Evolutionary conservation across 2,888 invertebrate species (phyloP).

Genomic region (Pseudococcus jackbeardsleyi): DNA sequence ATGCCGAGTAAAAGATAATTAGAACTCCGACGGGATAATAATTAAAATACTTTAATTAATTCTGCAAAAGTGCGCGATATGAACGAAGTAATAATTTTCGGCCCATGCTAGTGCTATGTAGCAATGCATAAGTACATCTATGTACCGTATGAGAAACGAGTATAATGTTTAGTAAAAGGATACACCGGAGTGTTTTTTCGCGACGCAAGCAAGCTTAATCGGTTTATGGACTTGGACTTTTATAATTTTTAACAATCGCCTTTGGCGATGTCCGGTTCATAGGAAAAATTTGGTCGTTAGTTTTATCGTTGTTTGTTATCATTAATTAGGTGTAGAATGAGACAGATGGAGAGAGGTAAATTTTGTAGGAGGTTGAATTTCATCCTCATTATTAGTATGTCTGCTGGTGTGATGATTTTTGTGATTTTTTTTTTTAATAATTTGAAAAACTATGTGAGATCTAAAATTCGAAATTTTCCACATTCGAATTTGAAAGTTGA

Average conservation of each 20-base stretch:
- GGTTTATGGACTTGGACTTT: not conserved
- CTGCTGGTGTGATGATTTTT: too few species aligned
- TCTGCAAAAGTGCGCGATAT: constrained; percentile 19
- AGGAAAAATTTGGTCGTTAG: not conserved
- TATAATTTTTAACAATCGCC: not conserved
- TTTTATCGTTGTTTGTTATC: not conserved
- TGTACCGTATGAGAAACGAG: not conserved
- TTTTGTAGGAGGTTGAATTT: too few species aligned
- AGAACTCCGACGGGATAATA: constrained; percentile 28
- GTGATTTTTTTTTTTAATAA: too few species aligned
- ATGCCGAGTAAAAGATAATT: constrained; percentile 40
- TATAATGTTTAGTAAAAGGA: not conserved
- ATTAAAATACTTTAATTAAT: constrained; percentile 58
- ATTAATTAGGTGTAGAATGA: too few species aligned
- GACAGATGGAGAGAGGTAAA: too few species aligned
- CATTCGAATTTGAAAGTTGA: too few species aligned
- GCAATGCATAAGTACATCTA: not conserved
- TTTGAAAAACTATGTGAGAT: too few species aligned
- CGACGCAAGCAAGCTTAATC: not conserved
- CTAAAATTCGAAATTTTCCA: too few species aligned
- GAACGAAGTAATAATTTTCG: constrained; percentile 25
- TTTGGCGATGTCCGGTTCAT: not conserved
- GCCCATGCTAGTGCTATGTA: not conserved
- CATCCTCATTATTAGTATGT: too few species aligned
- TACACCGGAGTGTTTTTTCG: not conserved